phyloP scores from a whole-genome alignment of 2,888 invertebrate genomes.

The Ethmia dodecea region DNA sequence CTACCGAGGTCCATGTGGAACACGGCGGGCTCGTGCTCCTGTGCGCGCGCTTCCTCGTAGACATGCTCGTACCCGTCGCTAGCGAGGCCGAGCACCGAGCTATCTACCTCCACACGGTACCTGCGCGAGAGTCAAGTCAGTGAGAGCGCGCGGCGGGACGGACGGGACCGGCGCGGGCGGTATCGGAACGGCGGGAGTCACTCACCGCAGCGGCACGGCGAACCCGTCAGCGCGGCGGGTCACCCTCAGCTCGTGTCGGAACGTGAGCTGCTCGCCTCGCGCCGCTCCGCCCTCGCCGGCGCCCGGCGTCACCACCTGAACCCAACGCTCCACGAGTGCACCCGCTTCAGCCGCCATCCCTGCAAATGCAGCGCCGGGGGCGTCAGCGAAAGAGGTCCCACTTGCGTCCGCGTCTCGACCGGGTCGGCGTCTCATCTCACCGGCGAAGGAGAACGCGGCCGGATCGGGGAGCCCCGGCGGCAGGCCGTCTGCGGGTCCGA shows the following conservation, averaged over 20 bases:
- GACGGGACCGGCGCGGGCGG: too few relatives aligned
- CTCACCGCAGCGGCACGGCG: slow-evolving; percentile 40
- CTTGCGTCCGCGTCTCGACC: too few relatives aligned
- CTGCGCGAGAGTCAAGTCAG: too few relatives aligned
- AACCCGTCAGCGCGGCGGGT: slow-evolving; percentile 30
- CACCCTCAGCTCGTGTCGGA: slow-evolving; percentile 49
- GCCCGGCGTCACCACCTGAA: slow-evolving; percentile 28
- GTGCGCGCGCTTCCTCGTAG: slow-evolving; percentile 35
- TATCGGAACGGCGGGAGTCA: not conserved
- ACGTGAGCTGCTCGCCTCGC: slow-evolving; percentile 45
- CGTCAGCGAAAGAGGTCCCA: too few relatives aligned
- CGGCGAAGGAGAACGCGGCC: slow-evolving; percentile 41
- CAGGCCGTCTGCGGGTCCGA: slow-evolving; percentile 28
- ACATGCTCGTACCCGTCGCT: slow-evolving; percentile 54
- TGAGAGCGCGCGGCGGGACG: too few relatives aligned
- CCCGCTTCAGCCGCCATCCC: too few relatives aligned
- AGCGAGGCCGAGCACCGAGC: slow-evolving; percentile 50
- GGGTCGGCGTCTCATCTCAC: too few relatives aligned
- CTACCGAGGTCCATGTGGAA: slow-evolving; percentile 41
- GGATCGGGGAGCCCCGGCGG: slow-evolving; percentile 50
- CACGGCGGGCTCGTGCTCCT: slow-evolving; percentile 26
- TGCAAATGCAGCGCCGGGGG: too few relatives aligned
- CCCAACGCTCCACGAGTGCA: slow-evolving; percentile 39
- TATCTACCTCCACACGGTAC: slow-evolving; percentile 55
- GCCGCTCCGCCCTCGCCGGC: slow-evolving; percentile 44